phyloP scores from a whole-genome alignment of 2,797 vertebrate genomes.

The Morelia viridis region DNA sequence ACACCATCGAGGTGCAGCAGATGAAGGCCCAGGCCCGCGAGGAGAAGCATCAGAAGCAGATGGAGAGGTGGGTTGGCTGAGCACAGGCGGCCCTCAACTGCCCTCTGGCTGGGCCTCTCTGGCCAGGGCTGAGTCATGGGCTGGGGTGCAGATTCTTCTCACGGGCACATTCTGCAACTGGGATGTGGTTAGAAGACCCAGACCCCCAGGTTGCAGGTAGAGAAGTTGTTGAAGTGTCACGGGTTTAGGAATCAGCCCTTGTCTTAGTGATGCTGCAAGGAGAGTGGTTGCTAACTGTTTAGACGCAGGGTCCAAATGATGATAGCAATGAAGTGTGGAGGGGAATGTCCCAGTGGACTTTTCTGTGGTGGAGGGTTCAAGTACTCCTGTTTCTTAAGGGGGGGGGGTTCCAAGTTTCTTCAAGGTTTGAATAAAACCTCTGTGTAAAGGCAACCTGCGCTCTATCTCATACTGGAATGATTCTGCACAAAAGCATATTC shows the following conservation, averaged over 20 bases:
- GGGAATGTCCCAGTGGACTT: background rate
- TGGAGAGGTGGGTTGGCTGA: slow-evolving; percentile 83
- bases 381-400: background rate
- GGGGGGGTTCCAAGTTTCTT: background rate
- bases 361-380: background rate
- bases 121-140: background rate
- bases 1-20: slow-evolving; percentile 97
- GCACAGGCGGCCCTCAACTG: background rate
- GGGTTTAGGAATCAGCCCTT: background rate
- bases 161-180: background rate
- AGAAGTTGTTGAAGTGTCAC: background rate
- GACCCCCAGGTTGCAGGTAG: background rate
- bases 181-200: too few species aligned
- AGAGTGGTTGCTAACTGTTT: background rate
- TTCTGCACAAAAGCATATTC: background rate
- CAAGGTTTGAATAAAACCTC: background rate
- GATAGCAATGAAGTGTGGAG: background rate
- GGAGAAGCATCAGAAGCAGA: slow-evolving; percentile 97
- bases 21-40: slow-evolving; percentile 98
- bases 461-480: background rate
- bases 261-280: background rate
- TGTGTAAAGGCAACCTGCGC: background rate
- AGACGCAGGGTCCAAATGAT: background rate
- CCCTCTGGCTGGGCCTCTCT: background rate
- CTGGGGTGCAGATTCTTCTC: background rate